phyloP scores from a whole-genome alignment of 2,797 vertebrate genomes.

The Coracias cyanogaster region DNA sequence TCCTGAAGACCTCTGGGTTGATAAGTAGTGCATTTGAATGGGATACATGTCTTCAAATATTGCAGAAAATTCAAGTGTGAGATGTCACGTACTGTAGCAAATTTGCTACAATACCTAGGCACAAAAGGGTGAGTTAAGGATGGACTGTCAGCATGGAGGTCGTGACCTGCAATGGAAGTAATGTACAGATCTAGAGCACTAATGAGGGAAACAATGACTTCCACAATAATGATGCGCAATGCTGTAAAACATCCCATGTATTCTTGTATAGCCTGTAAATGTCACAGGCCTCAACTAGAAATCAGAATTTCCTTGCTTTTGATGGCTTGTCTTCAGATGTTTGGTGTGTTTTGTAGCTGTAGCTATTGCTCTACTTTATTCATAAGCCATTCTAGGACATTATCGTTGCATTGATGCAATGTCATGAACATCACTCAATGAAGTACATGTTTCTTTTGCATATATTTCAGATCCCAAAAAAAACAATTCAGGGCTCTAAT shows the following conservation, averaged over 20 bases:
- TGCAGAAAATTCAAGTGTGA: constrained; percentile 74
- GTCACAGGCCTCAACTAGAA: constrained; percentile 62
- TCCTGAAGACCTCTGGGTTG: constrained; percentile 66
- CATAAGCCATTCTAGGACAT: not conserved
- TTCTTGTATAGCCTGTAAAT: constrained; percentile 68
- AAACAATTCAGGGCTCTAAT: not conserved
- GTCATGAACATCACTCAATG: not conserved
- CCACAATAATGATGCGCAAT: constrained; percentile 77
- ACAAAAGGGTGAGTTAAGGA: constrained; percentile 78
- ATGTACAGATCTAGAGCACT: constrained; percentile 77
- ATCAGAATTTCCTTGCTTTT: constrained; percentile 67
- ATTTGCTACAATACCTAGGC: constrained; percentile 75
- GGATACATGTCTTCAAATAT: constrained; percentile 74
- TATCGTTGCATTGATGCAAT: not conserved
- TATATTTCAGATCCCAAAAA: not conserved
- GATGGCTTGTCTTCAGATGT: constrained; percentile 63
- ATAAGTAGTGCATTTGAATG: constrained; percentile 76
- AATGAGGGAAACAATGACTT: constrained; percentile 80
- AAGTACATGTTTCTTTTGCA: not conserved
- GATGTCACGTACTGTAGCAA: constrained; percentile 72
- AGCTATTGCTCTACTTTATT: constrained; percentile 13
- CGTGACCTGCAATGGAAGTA: constrained; percentile 72
- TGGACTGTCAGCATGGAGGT: constrained; percentile 71
- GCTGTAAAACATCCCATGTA: constrained; percentile 75
- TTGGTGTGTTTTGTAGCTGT: constrained; percentile 21